Base-by-base conservation (phyloP, 2,113 vertebrate species). In the Poeciliopsis occidentalis region DNA sequence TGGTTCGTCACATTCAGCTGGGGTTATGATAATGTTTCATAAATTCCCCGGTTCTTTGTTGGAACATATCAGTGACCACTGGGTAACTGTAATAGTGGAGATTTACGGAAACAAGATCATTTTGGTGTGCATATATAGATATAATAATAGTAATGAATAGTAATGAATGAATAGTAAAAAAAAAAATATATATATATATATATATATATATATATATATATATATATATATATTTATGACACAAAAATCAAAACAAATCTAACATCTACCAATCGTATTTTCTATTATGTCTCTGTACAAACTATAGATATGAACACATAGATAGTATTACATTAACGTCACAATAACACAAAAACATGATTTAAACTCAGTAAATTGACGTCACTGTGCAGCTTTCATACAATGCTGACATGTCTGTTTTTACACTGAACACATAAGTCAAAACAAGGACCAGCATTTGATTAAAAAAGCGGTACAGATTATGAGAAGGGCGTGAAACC, bases 401-500 rank as follows among this genome's bases (percentile, higher is more conserved):
- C 2, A 60, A 63, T 19, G 13, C 41, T 19, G 34, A 3, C 1
- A 3, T 39, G 67, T 37, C 37, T 5, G 64, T 51, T 37, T 64
- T n/a, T 31, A 6, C 29, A 11, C 0, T 41, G 8, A 26, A 71
- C 3, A 41, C 13, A 19, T 39, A 17, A 37, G 10, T 51, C 5
- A 54, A 19, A 34, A n/a, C 51, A 10, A 22, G 17, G 44, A 47
- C 8, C 0, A 5, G 4, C 12, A 4, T 62, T 44, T 34, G 4
- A 26, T 22, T 37, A 47, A 39, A 11, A 62, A 27, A 24, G 15
- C 2, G 30, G 54, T 54, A 32, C 12, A 44, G 69, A 75, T 19
- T 47, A 73, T 8, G 60, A 54, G 12, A 29, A 80, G 75, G 75
- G 80, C 17, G 88, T 85, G 85, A 77, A 78, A 87, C 84, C 86